These are phyloP conservation scores for Eristalis pertinax DNA, from an alignment of 2,888 invertebrate species.

Conservation along the genomic window DNA sequence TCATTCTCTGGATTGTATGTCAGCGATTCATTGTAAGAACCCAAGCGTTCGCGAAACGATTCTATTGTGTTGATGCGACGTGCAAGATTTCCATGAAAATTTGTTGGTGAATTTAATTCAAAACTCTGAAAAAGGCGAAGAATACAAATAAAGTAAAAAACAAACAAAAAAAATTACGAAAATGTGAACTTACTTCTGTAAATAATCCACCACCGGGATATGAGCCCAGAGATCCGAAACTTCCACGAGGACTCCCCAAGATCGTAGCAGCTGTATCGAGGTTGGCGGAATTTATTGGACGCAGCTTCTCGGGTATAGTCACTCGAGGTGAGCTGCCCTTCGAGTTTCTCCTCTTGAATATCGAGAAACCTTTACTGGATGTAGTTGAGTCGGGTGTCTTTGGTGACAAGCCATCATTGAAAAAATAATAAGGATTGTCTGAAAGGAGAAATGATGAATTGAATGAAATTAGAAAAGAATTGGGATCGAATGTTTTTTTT, in stretches of 20 bases:
- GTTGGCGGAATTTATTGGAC: slow-evolving; percentile 80
- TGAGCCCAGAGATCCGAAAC: slow-evolving; percentile 79
- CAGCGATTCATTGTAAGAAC: slow-evolving; percentile 80
- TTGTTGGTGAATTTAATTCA: slow-evolving; percentile 64
- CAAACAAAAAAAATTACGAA: slow-evolving; percentile 1
- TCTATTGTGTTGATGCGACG: slow-evolving; percentile 73
- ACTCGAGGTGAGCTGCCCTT: slow-evolving; percentile 79
- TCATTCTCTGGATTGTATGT: slow-evolving; percentile 77
- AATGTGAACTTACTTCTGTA: slow-evolving; percentile 75
- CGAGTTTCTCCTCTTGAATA: slow-evolving; percentile 80
- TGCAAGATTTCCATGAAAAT: slow-evolving; percentile 44
- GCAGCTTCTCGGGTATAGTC: slow-evolving; percentile 77
- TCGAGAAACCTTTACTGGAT: slow-evolving; percentile 79
- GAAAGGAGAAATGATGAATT: slow-evolving; percentile 49
- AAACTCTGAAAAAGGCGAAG: slow-evolving; percentile 39
- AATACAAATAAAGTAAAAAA: slow-evolving; percentile 74
- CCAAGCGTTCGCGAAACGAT: slow-evolving; percentile 79
- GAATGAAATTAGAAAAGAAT: neutral
- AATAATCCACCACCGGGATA: slow-evolving; percentile 72
- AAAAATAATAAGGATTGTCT: slow-evolving; percentile 81
- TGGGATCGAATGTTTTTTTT: neutral
- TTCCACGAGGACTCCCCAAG: slow-evolving; percentile 80
- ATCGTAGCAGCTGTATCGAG: slow-evolving; percentile 79
- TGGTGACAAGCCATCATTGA: slow-evolving; percentile 80
- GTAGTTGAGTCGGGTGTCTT: slow-evolving; percentile 80